Evolutionary conservation across 1,140 invertebrate genomes (phyloP), one percentile per base, ranked within the genome.

Genomic region (Drosophila repletoides): DNA sequence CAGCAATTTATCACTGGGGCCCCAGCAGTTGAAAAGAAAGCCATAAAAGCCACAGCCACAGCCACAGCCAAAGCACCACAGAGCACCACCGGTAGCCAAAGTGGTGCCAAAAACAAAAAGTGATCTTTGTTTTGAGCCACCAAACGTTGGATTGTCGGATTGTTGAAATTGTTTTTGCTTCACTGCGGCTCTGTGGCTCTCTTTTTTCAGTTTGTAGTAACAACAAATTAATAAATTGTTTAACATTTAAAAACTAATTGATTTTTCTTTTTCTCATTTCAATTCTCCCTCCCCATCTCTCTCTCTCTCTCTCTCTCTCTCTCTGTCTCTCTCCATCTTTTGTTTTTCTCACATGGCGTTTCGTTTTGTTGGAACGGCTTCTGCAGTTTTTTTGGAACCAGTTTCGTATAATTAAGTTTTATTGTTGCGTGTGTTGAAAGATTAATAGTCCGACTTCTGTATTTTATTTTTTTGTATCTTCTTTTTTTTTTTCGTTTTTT

Each of bases 231-330:
- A 80, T 86, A 86, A 86, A 86, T 87, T 86, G 76, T 86, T 86
- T 87, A 86, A 86, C 80, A 86, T 86, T 86, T 76, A 86, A 86
- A 86, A 86, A 80, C 81, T 86, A 86, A 86, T 86, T 86, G 80
- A 86, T 86, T 86, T 87, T 80, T 84, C 17, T 45, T 48, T 41
- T 14, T 21, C 38, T 34, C 17, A 19, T 24, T 29, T 41, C 21
- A 6, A 7, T 28, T 10, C 9, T 1, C 21, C 22, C 36, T 21
- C 28, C 43, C 12, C 10, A 2, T 19, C 15, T 19, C 21, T 22
- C 15, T 41, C 9, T 26, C 5, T 15, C 7, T 19, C 19, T 26
- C 9, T 29, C 40, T 26, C 9, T 29, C 40, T 31, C 7, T 26
- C 6, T 19, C 12, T 10, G 5, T 46, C 15, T 29, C 22, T 34